Percentiles rank a stretch among this genome's conserved stretches.
phyloP scores from a whole-genome alignment of 2,888 invertebrate genomes.

The Mystacides longicornis region DNA sequence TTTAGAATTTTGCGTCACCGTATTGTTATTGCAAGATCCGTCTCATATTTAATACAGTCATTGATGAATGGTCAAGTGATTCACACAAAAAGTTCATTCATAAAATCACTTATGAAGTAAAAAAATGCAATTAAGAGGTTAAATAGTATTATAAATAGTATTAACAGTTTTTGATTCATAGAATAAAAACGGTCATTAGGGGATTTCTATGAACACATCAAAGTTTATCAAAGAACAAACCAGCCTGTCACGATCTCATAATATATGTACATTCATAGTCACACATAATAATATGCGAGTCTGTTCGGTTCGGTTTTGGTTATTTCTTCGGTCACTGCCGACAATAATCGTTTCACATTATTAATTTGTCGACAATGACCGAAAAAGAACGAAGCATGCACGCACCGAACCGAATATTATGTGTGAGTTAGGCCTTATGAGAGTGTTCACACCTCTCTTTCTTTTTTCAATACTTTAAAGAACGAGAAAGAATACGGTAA shows the following conservation, averaged over 20 bases:
- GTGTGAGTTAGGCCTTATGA: no score
- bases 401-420: no score
- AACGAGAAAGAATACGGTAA: background rate
- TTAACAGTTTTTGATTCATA: background rate
- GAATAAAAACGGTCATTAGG: no score
- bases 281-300: background rate
- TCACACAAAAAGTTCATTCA: background rate
- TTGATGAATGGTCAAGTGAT: background rate
- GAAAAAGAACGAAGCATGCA: no score
- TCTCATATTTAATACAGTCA: background rate
- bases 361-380: no score
- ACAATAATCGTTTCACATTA: no score
- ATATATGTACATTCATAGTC: background rate
- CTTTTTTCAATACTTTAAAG: background rate
- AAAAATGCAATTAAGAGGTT: background rate
- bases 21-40: no score
- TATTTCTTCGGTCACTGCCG: no score
- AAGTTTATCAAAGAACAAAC: no score
- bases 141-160: background rate
- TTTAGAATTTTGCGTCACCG: no score
- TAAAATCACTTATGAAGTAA: background rate
- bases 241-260: background rate
- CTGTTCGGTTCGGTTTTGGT: background rate
- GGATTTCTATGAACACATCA: no score
- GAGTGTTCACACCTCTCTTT: conserved; percentile 2